Evolutionary conservation across 1,140 invertebrate species (phyloP).

Genomic region (Aphidius ervi): DNA sequence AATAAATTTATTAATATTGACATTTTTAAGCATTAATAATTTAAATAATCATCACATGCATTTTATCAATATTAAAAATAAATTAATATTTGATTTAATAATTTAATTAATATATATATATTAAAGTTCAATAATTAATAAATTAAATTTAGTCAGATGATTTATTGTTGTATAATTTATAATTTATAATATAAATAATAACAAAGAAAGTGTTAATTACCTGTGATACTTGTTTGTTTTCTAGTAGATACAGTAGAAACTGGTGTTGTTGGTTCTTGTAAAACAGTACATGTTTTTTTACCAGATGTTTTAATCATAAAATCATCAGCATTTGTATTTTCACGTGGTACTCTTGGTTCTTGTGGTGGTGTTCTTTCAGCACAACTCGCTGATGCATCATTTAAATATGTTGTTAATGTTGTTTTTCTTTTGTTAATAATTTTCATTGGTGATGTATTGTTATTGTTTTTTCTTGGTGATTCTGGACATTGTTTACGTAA

Average conservation of each 20-base stretch:
- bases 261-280: conserved; percentile 35
- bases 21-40: too few relatives aligned
- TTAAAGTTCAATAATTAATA: too few relatives aligned
- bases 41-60: too few relatives aligned
- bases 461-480: conserved; percentile 29
- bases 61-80: too few relatives aligned
- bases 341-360: conserved; percentile 40
- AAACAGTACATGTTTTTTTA: conserved; percentile 27
- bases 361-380: conserved; percentile 46
- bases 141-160: neutral
- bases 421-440: conserved; percentile 8
- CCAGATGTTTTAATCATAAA: conserved; percentile 17
- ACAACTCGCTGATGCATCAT: conserved; percentile 11
- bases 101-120: too few relatives aligned
- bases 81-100: too few relatives aligned
- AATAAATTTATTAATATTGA: too few relatives aligned
- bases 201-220: conserved; percentile 29
- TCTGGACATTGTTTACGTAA: conserved; percentile 39
- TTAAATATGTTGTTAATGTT: conserved; percentile 21
- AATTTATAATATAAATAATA: conserved; percentile 3
- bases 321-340: conserved; percentile 30
- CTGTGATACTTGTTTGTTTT: conserved; percentile 47
- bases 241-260: conserved; percentile 32
- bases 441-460: conserved; percentile 6
- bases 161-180: neutral